These are phyloP conservation scores for Ostrea denselamellosa DNA, from an alignment of 1,140 invertebrate species.

Conservation along the genomic window DNA sequence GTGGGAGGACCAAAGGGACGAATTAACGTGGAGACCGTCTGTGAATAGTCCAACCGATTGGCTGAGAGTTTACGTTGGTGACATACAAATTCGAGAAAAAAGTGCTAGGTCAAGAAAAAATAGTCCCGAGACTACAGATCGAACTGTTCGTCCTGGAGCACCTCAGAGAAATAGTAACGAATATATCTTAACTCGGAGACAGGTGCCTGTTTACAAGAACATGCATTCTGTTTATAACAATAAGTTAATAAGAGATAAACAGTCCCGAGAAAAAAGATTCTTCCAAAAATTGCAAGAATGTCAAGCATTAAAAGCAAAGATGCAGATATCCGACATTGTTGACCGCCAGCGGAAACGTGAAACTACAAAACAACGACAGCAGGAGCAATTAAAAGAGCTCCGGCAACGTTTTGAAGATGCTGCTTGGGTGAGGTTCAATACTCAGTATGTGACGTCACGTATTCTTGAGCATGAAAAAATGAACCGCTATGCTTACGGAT, in stretches of 20 bases:
- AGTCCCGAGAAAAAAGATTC: constrained; percentile 62
- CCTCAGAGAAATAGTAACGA: constrained; percentile 53
- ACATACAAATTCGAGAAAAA: constrained; percentile 51
- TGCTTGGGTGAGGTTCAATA: constrained; percentile 64
- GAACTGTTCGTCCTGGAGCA: constrained; percentile 24
- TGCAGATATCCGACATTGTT: constrained; percentile 55
- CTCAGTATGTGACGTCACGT: constrained; percentile 69
- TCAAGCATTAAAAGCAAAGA: constrained; percentile 58
- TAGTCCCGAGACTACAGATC: not conserved
- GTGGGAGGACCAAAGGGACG: constrained; percentile 47
- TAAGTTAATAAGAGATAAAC: constrained; percentile 45
- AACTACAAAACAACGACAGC: constrained; percentile 60
- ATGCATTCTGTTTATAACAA: constrained; percentile 62
- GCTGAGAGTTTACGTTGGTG: constrained; percentile 50
- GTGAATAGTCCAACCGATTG: constrained; percentile 52
- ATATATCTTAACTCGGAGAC: constrained; percentile 52
- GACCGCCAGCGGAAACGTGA: constrained; percentile 55
- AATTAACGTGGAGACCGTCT: constrained; percentile 52
- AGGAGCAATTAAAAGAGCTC: constrained; percentile 62
- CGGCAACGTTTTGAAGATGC: constrained; percentile 66
- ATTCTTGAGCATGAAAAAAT: constrained; percentile 68
- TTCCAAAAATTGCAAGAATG: constrained; percentile 62
- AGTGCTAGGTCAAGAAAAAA: constrained; percentile 28
- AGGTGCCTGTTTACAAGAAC: constrained; percentile 60
- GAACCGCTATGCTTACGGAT: constrained; percentile 65